Base-by-base conservation (phyloP, 2,888 invertebrate genomes). In the Endomychus coccineus region DNA sequence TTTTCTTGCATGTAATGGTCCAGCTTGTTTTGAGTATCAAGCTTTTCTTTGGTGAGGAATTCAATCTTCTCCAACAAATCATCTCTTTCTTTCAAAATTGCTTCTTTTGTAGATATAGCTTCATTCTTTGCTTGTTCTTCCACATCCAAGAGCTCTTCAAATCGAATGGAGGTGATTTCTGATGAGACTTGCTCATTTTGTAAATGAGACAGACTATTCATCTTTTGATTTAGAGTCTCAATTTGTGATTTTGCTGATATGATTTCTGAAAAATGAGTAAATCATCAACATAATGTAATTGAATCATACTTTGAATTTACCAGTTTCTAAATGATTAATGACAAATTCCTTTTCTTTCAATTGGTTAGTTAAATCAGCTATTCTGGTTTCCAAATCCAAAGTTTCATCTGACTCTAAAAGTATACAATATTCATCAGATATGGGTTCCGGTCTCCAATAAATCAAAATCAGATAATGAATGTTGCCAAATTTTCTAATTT, bases 131-230 rank as follows among this genome's bases (percentile, higher is more conserved):
- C 68, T 17, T 65, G 65, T 44, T 68, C 67, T 3, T 78, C 54
- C 36, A 70, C 64, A 52, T 64, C 82, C 28, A 84, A 66, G 59
- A 83, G 78, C 60, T 88, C 87, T 61, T 89, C 88, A 41, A 85
- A 62, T 52, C 86, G 82, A 21, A 84, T 80, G 4, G 80, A 77
- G 49, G 78, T 80, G 56, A 88, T 79, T 69, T 88, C 84, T 1
- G 83, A 77, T 15, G 77, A 76, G n/a, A 87, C 83, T 56, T 80
- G 77, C 34, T 74, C 73, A 63, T 71, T 78, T 61, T 81, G 76
- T 3, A 78, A 65, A 48, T 75, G 73, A 27, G 76, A 71, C 38
- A 77, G 71, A 48, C 77, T 76, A 19, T 72, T 71, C 34, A 77
- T 57, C 58, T 73, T 74, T 47, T 73, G 73, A 53, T 78, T 77